phyloP scores from a whole-genome alignment of 2,113 vertebrate species.

The Hippolais icterina region DNA sequence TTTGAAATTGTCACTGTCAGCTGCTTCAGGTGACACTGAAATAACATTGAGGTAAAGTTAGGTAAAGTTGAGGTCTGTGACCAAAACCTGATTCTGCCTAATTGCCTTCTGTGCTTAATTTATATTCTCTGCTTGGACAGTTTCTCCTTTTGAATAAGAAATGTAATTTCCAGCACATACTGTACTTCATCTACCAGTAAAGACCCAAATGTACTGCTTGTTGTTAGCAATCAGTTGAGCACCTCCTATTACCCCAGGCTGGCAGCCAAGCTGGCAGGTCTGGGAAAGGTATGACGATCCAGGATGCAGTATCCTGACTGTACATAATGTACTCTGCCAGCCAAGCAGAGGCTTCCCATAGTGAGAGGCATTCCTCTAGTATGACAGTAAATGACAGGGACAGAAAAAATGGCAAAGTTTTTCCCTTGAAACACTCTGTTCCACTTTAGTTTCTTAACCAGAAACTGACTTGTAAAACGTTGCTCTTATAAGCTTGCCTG shows the following conservation, averaged over 20 bases:
- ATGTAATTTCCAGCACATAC: constrained; percentile 2
- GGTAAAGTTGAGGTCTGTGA: background rate
- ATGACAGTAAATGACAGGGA: fast-evolving
- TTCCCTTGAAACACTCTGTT: background rate
- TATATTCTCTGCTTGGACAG: background rate
- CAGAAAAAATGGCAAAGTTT: background rate
- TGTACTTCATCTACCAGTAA: background rate
- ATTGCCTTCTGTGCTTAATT: background rate
- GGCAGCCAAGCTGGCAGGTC: background rate
- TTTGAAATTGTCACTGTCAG: background rate
- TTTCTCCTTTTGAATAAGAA: constrained; percentile 14
- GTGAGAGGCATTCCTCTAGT: background rate
- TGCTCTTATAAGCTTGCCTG: background rate
- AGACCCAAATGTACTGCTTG: constrained; percentile 12
- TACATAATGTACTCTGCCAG: background rate
- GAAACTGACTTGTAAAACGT: background rate
- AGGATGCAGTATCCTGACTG: background rate
- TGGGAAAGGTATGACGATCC: background rate
- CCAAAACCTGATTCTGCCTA: background rate
- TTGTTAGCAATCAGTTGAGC: background rate
- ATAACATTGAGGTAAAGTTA: background rate
- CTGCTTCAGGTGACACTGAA: background rate
- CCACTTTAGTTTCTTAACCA: background rate
- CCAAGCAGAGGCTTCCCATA: background rate
- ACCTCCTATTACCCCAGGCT: background rate